Evolutionary conservation across 1,140 invertebrate species (phyloP), one percentile per base, ranked within the genome.

Genomic region (Rhagoletis pomonella): DNA sequence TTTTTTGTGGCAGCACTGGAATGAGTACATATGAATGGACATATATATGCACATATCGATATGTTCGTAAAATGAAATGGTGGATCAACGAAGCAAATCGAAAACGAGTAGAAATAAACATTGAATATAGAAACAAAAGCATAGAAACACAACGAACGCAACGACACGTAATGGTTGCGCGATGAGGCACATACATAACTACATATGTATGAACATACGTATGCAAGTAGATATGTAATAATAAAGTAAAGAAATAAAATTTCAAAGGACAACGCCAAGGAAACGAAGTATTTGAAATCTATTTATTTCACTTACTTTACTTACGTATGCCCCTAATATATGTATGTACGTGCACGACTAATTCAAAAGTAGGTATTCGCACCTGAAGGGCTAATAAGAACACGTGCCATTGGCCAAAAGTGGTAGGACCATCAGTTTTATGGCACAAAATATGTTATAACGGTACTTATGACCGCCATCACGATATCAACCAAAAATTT

Each of bases 241-340:
- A 89, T 90, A 91, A 90, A 90, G 90, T 90, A 90, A 90, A 91
- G 85, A 90, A 91, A 91, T 90, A 67, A 65, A 88, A 90, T 90
- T 91, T 90, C 89, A 90, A 90, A 87, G 88, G 86, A 87, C 64
- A 47, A 29, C 19, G 59, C 60, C 64, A 86, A 86, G 47, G 19
- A 42, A 81, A 58, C 73, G 73, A 58, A 58, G 88, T 87, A 81
- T 90, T 88, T 89, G 89, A 91, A 91, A 91, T 89, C 19, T 88
- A 90, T 90, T 47, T 17, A 50, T 58, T 81, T 81, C 19, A 5
- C 88, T 91, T 91, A 90, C 90, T 91, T 91, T 89, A 91, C 90
- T 89, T 90, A 90, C 90, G 73, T 5, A 81, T 47, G 47, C 50
- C 73, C 73, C 47, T 44, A 39, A 77, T 7, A 7, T 39, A 7